Conservation (phyloP, 2,797 vertebrate species). For the Halcyon smyrnensis region DNA sequence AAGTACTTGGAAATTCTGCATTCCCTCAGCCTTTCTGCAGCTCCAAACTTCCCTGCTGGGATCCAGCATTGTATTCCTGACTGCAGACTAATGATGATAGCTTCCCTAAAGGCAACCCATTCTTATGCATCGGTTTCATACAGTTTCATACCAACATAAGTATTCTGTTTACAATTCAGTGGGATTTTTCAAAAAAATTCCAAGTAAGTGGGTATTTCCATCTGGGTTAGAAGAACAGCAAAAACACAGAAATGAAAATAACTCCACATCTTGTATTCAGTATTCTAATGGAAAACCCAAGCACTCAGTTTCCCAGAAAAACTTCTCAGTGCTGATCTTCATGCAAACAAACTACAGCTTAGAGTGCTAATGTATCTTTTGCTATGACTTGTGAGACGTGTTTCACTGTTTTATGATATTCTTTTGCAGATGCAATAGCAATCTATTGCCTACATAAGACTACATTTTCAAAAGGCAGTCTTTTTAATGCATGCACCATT, state of each 20-base stretch:
- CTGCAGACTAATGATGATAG: background rate
- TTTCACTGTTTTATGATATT: background rate
- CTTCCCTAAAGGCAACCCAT: background rate
- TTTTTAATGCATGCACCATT: background rate
- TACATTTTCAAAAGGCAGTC: background rate
- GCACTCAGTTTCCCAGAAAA: background rate
- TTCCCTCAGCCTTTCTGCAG: background rate
- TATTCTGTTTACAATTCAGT: background rate
- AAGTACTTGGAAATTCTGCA: background rate
- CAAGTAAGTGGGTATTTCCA: background rate
- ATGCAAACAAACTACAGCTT: background rate
- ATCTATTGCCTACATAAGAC: background rate
- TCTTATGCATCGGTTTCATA: background rate
- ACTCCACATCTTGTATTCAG: background rate
- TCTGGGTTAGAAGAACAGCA: background rate
- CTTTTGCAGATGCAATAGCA: background rate
- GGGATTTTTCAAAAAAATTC: background rate
- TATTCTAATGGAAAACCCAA: background rate
- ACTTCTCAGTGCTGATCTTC: constrained; percentile 1
- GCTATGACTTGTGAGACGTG: background rate
- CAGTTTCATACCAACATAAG: background rate
- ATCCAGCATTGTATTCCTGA: background rate
- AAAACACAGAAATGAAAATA: background rate
- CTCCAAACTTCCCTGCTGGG: background rate
- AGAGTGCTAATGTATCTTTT: background rate